phyloP scores from a whole-genome alignment of 1,140 invertebrate species.

The Pomacea maculata region DNA sequence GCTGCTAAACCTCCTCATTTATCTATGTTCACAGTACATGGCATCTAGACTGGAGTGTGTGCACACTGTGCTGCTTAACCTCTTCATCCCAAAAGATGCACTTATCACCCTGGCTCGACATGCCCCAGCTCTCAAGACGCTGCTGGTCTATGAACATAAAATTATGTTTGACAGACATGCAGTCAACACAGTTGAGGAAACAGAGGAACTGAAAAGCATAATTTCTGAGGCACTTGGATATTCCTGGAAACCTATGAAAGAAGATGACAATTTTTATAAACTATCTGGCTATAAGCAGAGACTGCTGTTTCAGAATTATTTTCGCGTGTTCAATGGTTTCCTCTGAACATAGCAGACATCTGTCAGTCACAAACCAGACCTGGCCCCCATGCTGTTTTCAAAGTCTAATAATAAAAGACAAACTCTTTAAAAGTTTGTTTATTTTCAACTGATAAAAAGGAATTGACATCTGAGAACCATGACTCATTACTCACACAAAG shows the following conservation, averaged over 20 bases:
- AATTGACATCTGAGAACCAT: too few species aligned
- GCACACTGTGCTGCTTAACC: slow-evolving; percentile 5
- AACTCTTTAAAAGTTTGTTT: too few species aligned
- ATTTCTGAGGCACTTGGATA: slow-evolving; percentile 3
- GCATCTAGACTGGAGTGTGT: background rate
- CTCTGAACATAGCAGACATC: background rate
- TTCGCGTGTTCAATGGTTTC: slow-evolving; percentile 9
- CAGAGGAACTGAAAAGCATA: background rate
- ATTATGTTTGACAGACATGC: slow-evolving; percentile 12
- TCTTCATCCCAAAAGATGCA: slow-evolving; percentile 9
- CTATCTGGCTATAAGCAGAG: background rate
- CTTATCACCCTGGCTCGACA: background rate
- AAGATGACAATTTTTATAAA: slow-evolving; percentile 1
- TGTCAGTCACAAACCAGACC: too few species aligned
- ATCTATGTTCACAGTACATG: slow-evolving; percentile 7
- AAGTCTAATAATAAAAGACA: too few species aligned
- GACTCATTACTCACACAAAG: too few species aligned
- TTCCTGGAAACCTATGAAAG: background rate
- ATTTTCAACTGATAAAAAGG: too few species aligned
- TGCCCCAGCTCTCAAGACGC: background rate
- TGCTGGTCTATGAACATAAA: slow-evolving; percentile 17
- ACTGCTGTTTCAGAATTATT: slow-evolving; percentile 13
- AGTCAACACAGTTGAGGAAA: background rate
- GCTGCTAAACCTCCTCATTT: too few species aligned
- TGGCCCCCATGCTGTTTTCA: too few species aligned